Evolutionary conservation across 2,888 invertebrate genomes (phyloP).

Genomic region (Synergus japonicus): DNA sequence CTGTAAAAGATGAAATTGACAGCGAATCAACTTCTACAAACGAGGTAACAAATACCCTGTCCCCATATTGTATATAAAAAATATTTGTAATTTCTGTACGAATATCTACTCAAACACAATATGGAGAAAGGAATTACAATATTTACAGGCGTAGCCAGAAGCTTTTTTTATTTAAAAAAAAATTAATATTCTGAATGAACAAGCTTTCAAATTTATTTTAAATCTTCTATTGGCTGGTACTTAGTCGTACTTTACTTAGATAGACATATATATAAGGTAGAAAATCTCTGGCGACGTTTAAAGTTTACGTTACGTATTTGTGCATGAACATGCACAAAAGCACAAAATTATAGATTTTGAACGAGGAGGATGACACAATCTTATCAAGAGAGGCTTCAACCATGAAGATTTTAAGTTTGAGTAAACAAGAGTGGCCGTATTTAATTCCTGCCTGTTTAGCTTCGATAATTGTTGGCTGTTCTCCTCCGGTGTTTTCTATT

Average conservation of each 20-base stretch:
- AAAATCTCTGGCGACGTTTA: constrained; percentile 27
- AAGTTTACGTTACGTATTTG: background rate
- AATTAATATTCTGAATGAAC: background rate
- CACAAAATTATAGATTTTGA: constrained; percentile 23
- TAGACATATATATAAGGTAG: background rate
- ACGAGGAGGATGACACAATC: constrained; percentile 44
- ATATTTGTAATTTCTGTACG: background rate
- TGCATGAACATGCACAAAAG: constrained; percentile 39
- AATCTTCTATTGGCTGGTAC: background rate
- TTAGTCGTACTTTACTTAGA: background rate
- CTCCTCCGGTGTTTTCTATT: constrained; percentile 87
- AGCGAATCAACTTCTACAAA: constrained; percentile 50
- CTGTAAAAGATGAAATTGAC: constrained; percentile 52
- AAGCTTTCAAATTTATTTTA: background rate
- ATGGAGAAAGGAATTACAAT: background rate
- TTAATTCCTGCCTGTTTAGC: constrained; percentile 82
- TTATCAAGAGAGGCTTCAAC: constrained; percentile 71
- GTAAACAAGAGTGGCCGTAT: constrained; percentile 84
- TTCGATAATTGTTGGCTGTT: constrained; percentile 83
- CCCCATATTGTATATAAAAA: background rate
- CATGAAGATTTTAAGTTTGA: constrained; percentile 80
- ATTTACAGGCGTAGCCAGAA: constrained; percentile 20
- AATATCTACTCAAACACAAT: background rate
- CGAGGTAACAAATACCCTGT: constrained; percentile 44
- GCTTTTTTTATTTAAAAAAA: background rate